Conservation (phyloP, 2,888 invertebrate genomes). For the Chrysomela aeneicollis region DNA sequence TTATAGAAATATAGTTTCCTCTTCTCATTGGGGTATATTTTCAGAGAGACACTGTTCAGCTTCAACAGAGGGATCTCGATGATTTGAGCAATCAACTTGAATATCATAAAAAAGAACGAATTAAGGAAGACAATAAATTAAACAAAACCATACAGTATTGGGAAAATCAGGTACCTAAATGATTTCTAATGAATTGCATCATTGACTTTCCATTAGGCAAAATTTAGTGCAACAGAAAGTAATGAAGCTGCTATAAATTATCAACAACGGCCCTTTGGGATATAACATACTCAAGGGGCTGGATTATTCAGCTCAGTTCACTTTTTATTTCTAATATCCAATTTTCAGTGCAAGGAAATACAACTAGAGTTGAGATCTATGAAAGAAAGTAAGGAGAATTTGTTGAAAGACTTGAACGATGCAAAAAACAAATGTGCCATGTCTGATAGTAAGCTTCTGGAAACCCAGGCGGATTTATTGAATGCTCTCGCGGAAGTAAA, state of each 20-base stretch:
- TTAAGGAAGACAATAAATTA: conserved; percentile 58
- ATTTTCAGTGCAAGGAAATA: conserved; percentile 63
- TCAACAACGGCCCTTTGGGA: too few relatives aligned
- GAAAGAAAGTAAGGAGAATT: conserved; percentile 62
- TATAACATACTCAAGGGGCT: not conserved
- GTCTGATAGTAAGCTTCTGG: conserved; percentile 62
- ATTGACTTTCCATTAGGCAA: too few relatives aligned
- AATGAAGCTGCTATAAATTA: too few relatives aligned
- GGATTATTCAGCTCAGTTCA: not conserved
- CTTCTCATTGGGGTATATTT: conserved; percentile 24
- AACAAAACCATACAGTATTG: conserved; percentile 56
- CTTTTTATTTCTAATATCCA: not conserved
- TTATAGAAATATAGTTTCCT: too few relatives aligned
- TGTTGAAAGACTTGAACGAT: conserved; percentile 64
- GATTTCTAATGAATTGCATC: too few relatives aligned
- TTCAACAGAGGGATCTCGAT: conserved; percentile 66
- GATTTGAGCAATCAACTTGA: conserved; percentile 62
- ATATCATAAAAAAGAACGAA: conserved; percentile 60
- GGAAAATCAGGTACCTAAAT: conserved; percentile 61
- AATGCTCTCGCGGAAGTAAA: conserved; percentile 58
- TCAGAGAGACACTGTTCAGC: conserved; percentile 67
- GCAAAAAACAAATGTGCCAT: conserved; percentile 58
- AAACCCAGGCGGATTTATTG: conserved; percentile 58
- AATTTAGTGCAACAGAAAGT: too few relatives aligned
- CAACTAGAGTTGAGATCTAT: conserved; percentile 64